A percentile compares a stretch with the other conserved stretches of the same genome.
Conservation (phyloP, 2,888 invertebrate genomes). For the Spodoptera exigua region DNA sequence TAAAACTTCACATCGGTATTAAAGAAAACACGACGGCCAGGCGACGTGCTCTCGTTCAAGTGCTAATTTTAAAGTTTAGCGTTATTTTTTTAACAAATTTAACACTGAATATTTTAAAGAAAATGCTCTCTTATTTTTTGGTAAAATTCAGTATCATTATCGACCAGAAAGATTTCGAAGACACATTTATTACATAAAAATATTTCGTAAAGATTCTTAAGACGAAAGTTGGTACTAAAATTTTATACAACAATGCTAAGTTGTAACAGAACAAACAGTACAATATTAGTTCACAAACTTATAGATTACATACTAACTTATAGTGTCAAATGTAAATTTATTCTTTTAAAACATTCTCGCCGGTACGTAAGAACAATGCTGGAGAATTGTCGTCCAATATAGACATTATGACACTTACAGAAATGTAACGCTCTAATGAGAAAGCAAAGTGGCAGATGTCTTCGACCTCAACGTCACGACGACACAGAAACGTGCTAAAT, state of each 20-base stretch:
- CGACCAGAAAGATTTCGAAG: too few species aligned
- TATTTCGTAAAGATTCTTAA: too few species aligned
- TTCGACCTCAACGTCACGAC: slow-evolving; percentile 79
- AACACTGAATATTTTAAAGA: background rate
- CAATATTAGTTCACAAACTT: slow-evolving; percentile 25
- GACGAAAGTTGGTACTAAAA: too few species aligned
- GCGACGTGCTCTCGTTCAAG: slow-evolving; percentile 12
- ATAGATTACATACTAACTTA: slow-evolving; percentile 39
- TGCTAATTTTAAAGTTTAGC: slow-evolving; percentile 10
- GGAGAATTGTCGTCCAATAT: slow-evolving; percentile 46
- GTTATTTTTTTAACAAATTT: background rate
- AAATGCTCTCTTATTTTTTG: too few species aligned
- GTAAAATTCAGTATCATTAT: too few species aligned
- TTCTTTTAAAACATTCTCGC: slow-evolving; percentile 30
- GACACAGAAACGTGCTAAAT: slow-evolving; percentile 84
- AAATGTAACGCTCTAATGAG: slow-evolving; percentile 86
- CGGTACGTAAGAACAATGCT: slow-evolving; percentile 35
- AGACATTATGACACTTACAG: slow-evolving; percentile 61
- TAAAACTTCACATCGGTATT: slow-evolving; percentile 32
- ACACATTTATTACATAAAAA: too few species aligned
- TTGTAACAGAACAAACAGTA: slow-evolving; percentile 16
- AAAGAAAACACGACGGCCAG: slow-evolving; percentile 18
- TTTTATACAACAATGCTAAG: background rate
- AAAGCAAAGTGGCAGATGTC: slow-evolving; percentile 81
- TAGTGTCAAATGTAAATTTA: slow-evolving; percentile 39